These are phyloP conservation scores for Stichodactyla helianthus DNA, from an alignment of 64 coral and sea anemone genomes.

Conservation along the genomic window DNA sequence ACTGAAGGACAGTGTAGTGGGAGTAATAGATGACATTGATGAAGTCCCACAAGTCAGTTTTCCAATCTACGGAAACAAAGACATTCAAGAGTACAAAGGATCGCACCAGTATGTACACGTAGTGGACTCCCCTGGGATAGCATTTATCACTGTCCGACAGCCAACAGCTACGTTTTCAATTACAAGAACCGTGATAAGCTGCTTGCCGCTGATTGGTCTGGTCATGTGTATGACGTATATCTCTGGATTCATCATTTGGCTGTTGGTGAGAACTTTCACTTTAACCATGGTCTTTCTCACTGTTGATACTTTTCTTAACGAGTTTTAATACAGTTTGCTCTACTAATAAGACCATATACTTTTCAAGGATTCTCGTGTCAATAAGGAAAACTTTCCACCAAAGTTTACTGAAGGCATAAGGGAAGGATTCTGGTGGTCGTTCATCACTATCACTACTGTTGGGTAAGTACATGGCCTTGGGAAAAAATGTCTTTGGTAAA, in stretches of 20 bases:
- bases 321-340: no score
- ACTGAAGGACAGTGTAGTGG: conserved; percentile 18
- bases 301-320: no score
- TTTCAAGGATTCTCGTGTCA: conserved; percentile 27
- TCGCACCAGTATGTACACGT: conserved; percentile 16
- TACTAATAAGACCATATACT: neutral
- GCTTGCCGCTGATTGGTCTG: conserved; percentile 29
- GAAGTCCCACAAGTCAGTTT: conserved; percentile 46
- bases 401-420: conserved; percentile 41
- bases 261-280: no score
- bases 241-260: conserved; percentile 10
- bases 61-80: conserved; percentile 43
- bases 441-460: conserved; percentile 55
- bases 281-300: no score
- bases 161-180: neutral
- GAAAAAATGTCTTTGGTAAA: no score
- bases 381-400: conserved; percentile 44
- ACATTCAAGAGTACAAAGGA: conserved; percentile 25
- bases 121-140: conserved; percentile 38
- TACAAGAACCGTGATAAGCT: neutral
- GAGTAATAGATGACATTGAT: conserved; percentile 33
- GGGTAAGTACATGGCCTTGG: neutral
- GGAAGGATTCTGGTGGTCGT: conserved; percentile 76
- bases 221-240: conserved; percentile 33
- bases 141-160: conserved; percentile 17